phyloP scores from a whole-genome alignment of 2,113 vertebrate species.

The Collichthys lucidus region DNA sequence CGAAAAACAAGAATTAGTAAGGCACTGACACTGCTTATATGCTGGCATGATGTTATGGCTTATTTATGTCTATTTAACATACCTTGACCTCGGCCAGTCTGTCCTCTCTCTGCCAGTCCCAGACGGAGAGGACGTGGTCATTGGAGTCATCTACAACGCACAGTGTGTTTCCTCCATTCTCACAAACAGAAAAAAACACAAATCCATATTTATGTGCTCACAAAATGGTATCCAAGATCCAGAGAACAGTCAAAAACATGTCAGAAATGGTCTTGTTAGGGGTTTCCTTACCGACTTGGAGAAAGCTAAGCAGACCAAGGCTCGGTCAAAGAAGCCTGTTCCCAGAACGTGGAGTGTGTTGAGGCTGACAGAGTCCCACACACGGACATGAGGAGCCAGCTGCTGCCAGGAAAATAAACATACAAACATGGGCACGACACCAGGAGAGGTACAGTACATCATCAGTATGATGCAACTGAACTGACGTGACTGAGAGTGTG shows the following conservation, averaged over 20 bases:
- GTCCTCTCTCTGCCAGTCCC: constrained; percentile 98
- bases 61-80: not conserved
- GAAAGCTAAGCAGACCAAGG: constrained; percentile 95
- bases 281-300: constrained; percentile 93
- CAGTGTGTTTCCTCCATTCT: constrained; percentile 95
- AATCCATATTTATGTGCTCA: not conserved
- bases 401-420: constrained; percentile 80
- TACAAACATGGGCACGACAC: constrained; percentile 15
- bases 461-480: not conserved
- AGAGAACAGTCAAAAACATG: not conserved
- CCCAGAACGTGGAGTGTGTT: constrained; percentile 97
- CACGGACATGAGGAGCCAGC: constrained; percentile 94
- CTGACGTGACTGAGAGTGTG: not conserved
- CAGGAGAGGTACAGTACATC: not conserved
- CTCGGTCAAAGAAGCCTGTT: constrained; percentile 93
- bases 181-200: constrained; percentile 17
- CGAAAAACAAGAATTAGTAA: not conserved
- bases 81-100: constrained; percentile 95
- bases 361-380: constrained; percentile 98
- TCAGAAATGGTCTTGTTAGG: not conserved
- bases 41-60: not conserved
- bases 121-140: constrained; percentile 95
- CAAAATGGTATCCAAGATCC: not conserved
- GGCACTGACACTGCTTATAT: not conserved
- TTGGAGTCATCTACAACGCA: constrained; percentile 97